Conservation (phyloP, 2,888 invertebrate genomes). For the Nebria salina region DNA sequence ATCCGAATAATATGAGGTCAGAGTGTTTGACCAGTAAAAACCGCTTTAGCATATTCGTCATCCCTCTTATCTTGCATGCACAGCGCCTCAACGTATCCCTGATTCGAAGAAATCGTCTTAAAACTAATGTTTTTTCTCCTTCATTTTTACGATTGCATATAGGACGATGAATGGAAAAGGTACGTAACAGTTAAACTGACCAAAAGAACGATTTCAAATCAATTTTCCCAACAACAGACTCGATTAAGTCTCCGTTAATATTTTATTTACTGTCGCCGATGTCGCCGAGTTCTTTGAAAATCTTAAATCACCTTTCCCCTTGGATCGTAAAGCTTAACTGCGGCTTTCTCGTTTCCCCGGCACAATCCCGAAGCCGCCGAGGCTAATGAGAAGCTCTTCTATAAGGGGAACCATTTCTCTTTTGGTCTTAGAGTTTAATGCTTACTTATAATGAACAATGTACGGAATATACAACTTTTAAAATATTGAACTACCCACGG, state of each 20-base stretch:
- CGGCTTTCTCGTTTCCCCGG: slow-evolving; percentile 4
- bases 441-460: slow-evolving; percentile 2
- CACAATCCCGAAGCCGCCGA: slow-evolving; percentile 21
- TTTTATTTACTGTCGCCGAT: slow-evolving; percentile 40
- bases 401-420: slow-evolving; percentile 2
- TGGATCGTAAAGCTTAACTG: slow-evolving; percentile 30
- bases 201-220: slow-evolving; percentile 27
- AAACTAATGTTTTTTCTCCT: slow-evolving; percentile 18
- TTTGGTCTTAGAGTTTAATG: slow-evolving; percentile 4
- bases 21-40: neutral
- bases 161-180: neutral
- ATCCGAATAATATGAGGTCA: neutral
- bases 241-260: slow-evolving; percentile 42
- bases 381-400: slow-evolving; percentile 21
- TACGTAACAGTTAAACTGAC: slow-evolving; percentile 8
- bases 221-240: slow-evolving; percentile 29
- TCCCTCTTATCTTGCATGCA: slow-evolving; percentile 31
- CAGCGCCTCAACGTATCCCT: slow-evolving; percentile 20
- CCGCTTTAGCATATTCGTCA: slow-evolving; percentile 41
- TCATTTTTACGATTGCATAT: slow-evolving; percentile 20
- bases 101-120: slow-evolving; percentile 27
- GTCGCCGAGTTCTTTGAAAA: slow-evolving; percentile 35
- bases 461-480: slow-evolving; percentile 7
- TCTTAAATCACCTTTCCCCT: slow-evolving; percentile 42
- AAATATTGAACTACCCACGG: slow-evolving; percentile 7